Percentiles rank a stretch among this genome's conserved stretches.
Conservation (phyloP, 1,140 invertebrate species). For the Lamellibrachia luymesi region DNA sequence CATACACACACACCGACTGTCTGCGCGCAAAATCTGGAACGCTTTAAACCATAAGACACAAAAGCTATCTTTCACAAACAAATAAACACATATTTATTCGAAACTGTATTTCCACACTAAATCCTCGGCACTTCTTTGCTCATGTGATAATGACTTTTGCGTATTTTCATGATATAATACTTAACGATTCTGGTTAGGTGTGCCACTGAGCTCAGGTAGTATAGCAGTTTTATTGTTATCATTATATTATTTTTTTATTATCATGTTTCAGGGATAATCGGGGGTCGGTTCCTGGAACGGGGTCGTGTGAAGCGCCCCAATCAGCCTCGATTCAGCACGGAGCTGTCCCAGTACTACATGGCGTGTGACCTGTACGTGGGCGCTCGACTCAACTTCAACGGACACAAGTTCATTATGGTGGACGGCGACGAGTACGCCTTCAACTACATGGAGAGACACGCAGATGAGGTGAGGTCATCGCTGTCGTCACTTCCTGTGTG, state of each 20-base stretch:
- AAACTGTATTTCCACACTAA: no score
- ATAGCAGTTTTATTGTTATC: not conserved
- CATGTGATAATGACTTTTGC: not conserved
- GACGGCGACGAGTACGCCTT: conserved; percentile 83
- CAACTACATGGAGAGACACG: conserved; percentile 39
- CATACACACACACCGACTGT: not conserved
- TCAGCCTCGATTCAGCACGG: conserved; percentile 60
- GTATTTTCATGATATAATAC: not conserved
- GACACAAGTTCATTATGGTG: conserved; percentile 73
- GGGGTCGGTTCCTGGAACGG: conserved; percentile 69
- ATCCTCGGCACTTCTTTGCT: not conserved
- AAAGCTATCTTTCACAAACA: no score
- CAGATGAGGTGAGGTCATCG: no score
- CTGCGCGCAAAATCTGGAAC: no score
- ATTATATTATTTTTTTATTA: not conserved
- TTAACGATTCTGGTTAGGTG: not conserved
- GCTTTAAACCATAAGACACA: no score
- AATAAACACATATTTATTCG: not conserved
- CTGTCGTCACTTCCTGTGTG: no score
- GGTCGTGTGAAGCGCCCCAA: conserved; percentile 71
- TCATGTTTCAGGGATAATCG: conserved; percentile 59
- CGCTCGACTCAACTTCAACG: conserved; percentile 70
- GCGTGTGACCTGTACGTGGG: conserved; percentile 80
- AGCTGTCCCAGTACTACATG: conserved; percentile 71
- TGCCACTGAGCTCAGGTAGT: not conserved